Conservation (phyloP, 2,888 invertebrate species). For the Drosophila mercatorum region DNA sequence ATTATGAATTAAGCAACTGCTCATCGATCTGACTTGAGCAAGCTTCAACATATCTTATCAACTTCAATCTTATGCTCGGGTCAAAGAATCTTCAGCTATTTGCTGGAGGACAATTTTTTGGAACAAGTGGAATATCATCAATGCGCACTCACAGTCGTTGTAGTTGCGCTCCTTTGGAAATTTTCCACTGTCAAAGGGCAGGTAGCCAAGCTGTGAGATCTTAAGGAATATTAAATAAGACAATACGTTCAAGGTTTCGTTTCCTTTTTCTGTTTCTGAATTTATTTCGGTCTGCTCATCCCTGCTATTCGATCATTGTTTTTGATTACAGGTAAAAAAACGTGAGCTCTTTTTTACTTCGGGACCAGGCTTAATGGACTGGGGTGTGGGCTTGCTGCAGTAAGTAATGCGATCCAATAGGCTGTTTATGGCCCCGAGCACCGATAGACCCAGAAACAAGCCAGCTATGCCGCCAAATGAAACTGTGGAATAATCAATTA, state of each 20-base stretch:
- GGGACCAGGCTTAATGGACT: slow-evolving; percentile 16
- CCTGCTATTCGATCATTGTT: slow-evolving; percentile 8
- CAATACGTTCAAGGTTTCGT: slow-evolving; percentile 1
- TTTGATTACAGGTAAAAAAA: slow-evolving; percentile 56
- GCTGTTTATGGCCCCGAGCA: slow-evolving; percentile 62
- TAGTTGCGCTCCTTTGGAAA: slow-evolving; percentile 25
- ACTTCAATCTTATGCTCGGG: background rate
- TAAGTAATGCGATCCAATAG: slow-evolving; percentile 54
- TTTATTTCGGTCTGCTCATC: slow-evolving; percentile 25
- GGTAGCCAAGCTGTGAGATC: slow-evolving; percentile 49
- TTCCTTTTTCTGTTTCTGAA: slow-evolving; percentile 23
- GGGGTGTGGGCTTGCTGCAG: slow-evolving; percentile 24
- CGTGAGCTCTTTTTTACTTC: slow-evolving; percentile 35
- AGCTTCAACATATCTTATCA: no score
- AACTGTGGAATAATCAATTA: slow-evolving; percentile 43
- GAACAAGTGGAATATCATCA: background rate
- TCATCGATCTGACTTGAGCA: no score
- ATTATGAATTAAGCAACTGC: background rate
- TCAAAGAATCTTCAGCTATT: background rate
- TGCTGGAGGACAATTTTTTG: background rate
- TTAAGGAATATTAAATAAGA: slow-evolving; percentile 13
- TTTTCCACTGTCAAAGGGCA: slow-evolving; percentile 60
- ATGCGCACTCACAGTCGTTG: slow-evolving; percentile 12
- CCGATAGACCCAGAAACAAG: slow-evolving; percentile 69
- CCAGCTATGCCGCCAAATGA: slow-evolving; percentile 76